A percentile compares a stretch with the other conserved stretches of the same genome.
Conservation (phyloP, 2,797 vertebrate species). For the Hemitrygon akajei region DNA sequence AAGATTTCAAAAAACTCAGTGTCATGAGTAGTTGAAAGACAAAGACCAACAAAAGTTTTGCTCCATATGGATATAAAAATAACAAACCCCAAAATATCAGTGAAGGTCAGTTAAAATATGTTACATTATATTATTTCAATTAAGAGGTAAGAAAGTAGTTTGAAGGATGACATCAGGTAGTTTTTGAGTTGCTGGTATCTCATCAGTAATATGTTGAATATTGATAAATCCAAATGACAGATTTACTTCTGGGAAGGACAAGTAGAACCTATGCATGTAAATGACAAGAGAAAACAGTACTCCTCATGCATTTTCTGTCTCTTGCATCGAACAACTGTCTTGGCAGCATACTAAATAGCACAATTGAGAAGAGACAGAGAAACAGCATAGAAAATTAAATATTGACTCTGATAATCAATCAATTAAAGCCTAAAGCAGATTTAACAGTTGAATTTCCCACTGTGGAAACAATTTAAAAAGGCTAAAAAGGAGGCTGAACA, state of each 20-base stretch:
- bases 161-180: neutral
- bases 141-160: neutral
- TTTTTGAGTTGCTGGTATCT: neutral
- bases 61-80: neutral
- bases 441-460: neutral
- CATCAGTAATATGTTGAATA: neutral
- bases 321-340: neutral
- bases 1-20: neutral
- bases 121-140: neutral
- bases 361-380: too few relatives aligned
- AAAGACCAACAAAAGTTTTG: neutral
- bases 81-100: neutral
- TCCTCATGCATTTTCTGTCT: neutral
- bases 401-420: neutral
- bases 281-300: neutral
- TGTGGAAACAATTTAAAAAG: neutral
- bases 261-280: neutral
- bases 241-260: neutral
- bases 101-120: neutral
- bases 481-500: neutral
- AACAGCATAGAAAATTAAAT: neutral
- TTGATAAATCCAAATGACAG: neutral
- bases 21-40: neutral
- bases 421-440: neutral
- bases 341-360: neutral